These are phyloP conservation scores for Antitype chi DNA, from an alignment of 2,888 invertebrate species.

Conservation along the genomic window DNA sequence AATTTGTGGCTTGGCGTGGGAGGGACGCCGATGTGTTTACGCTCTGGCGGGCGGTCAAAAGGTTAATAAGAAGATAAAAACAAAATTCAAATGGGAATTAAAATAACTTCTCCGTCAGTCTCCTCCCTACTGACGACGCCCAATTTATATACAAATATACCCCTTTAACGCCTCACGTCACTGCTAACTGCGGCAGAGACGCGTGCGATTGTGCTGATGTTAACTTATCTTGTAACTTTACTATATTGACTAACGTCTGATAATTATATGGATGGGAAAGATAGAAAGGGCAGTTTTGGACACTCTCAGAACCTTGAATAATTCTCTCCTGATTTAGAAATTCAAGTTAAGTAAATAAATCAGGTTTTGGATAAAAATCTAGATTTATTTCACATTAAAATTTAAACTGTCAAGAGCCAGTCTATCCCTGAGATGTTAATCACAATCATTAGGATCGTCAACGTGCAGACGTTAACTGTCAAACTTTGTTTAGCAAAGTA, in stretches of 20 bases:
- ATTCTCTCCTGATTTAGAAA: neutral
- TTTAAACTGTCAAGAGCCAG: neutral
- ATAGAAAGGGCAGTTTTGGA: neutral
- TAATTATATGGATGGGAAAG: neutral
- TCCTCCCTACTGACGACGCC: too few relatives aligned
- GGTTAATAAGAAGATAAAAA: too few relatives aligned
- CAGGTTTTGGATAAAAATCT: too few relatives aligned
- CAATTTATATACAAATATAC: too few relatives aligned
- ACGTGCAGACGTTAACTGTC: too few relatives aligned
- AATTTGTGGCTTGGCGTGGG: too few relatives aligned
- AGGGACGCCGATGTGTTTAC: too few relatives aligned
- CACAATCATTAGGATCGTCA: constrained; percentile 25
- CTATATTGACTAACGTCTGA: constrained; percentile 2
- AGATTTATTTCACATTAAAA: too few relatives aligned
- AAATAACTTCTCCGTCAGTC: too few relatives aligned
- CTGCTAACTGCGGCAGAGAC: constrained; percentile 37
- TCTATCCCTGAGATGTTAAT: neutral
- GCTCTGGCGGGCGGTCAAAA: too few relatives aligned
- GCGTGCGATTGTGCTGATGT: constrained; percentile 10
- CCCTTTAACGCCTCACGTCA: constrained; percentile 47
- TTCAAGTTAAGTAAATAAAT: constrained; percentile 1
- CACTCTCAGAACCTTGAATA: neutral
- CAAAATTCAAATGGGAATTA: too few relatives aligned
- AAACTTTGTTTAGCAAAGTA: too few relatives aligned
- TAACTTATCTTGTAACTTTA: neutral